Evolutionary conservation across 2,888 invertebrate species (phyloP), one percentile per base, ranked within the genome.

Genomic region (Prosapia bicincta): DNA sequence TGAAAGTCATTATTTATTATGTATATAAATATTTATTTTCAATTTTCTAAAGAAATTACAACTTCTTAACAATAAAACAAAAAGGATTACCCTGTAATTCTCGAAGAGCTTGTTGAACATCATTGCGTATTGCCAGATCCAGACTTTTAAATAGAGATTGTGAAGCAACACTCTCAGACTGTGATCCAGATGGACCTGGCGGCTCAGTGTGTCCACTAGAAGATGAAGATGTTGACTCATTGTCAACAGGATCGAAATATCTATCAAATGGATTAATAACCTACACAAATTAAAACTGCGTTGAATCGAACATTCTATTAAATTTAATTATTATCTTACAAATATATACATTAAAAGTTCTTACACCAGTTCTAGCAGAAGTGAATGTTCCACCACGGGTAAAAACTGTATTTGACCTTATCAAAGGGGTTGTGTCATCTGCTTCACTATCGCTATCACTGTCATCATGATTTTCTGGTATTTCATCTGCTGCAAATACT

Each of bases 401-500:
- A 10, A 74, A 54, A 15, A 28, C n/a, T 26, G 65, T 30, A 26
- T 69, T 28, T 26, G 76, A 69, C 23, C 80, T 75, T 7, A 82
- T 78, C 25, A 91, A 86, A 74, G 91, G 91, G 5, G 90, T 88
- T 67, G 89, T 88, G 80, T 90, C 92, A n/a, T 87, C 87, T 81
- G 91, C 91, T 28, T 91, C 91, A 71, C 89, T 88, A 78, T 88
- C 88, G 79, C 89, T 88, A 76, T 88, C 87, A 9, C 85, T 84
- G 74, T 86, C 84, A 28, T 86, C 72, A 20, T 74, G 76, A 20
- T 25, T 23, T 43, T 77, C 77, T 28, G 82, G 80, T 71, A 84
- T 85, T 84, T 94, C 94, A 83, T 93, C 92, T 72, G 91, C 92
- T 67, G 94, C 93, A 85, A 97, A 92, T 84, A 99, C 98, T 86